Percentiles rank a stretch among this genome's conserved stretches.
Evolutionary conservation across 1,140 invertebrate species (phyloP).

Genomic region (Drepana arcuata): DNA sequence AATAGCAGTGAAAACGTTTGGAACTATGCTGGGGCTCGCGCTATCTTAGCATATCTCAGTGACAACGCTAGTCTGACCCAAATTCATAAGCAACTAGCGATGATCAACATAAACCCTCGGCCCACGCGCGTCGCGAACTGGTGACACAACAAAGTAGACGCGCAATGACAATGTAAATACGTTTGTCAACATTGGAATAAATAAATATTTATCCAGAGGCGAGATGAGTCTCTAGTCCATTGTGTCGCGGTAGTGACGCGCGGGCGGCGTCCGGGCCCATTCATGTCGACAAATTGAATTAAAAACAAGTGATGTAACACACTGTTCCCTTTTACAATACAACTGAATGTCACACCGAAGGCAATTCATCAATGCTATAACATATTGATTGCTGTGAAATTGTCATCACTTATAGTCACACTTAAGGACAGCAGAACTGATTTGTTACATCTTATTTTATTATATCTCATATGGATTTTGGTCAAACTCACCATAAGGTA

Average conservation of each 20-base stretch:
- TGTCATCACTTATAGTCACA: too few relatives aligned
- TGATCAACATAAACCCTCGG: slow-evolving; percentile 42
- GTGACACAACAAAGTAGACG: slow-evolving; percentile 28
- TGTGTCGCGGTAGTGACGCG: slow-evolving; percentile 26
- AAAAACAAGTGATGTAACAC: slow-evolving; percentile 28
- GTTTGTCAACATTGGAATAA: slow-evolving; percentile 61
- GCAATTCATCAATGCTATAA: too few relatives aligned
- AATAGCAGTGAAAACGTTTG: too few relatives aligned
- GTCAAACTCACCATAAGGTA: slow-evolving; percentile 44
- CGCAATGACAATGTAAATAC: slow-evolving; percentile 62
- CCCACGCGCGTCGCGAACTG: slow-evolving; percentile 35
- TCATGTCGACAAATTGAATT: slow-evolving; percentile 25
- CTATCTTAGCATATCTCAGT: slow-evolving; percentile 29
- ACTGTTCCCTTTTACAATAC: neutral
- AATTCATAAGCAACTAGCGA: slow-evolving; percentile 38
- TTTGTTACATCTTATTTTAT: too few relatives aligned
- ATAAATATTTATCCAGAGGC: slow-evolving; percentile 64
- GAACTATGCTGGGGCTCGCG: slow-evolving; percentile 10
- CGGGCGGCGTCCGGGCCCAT: slow-evolving; percentile 24
- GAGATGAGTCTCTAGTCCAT: slow-evolving; percentile 45
- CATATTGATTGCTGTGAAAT: too few relatives aligned
- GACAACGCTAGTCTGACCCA: slow-evolving; percentile 41
- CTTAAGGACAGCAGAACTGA: too few relatives aligned
- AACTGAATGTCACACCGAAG: slow-evolving; percentile 5
- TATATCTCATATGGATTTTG: too few relatives aligned